Conservation (phyloP, 2,113 vertebrate species). For the Peromyscus leucopus region DNA sequence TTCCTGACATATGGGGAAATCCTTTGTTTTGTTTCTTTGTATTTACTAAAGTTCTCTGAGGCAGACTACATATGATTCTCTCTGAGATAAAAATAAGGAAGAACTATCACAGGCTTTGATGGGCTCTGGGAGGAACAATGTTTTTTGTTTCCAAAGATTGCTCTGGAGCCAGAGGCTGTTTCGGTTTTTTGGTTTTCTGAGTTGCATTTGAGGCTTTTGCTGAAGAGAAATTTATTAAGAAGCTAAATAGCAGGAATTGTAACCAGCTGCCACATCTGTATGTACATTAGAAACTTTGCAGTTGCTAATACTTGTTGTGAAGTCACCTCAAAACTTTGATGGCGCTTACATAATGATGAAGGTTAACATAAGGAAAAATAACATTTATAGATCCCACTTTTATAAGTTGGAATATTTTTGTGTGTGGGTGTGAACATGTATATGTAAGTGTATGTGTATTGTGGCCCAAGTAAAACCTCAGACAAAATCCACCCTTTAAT, state of each 20-base stretch:
- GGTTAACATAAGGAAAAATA: background rate
- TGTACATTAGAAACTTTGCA: background rate
- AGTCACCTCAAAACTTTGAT: conserved; percentile 19
- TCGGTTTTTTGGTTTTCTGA: conserved; percentile 20
- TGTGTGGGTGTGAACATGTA: too few relatives aligned
- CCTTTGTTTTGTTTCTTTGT: background rate
- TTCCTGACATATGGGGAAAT: background rate
- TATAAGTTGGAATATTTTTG: background rate
- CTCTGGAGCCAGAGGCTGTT: background rate
- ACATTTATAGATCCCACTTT: background rate
- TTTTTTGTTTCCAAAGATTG: background rate
- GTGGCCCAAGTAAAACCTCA: background rate
- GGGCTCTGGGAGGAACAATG: background rate
- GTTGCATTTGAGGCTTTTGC: background rate
- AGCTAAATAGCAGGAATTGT: background rate
- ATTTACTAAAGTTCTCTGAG: background rate
- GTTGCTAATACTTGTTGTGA: background rate
- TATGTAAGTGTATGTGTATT: background rate
- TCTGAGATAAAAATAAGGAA: background rate
- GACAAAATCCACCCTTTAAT: background rate
- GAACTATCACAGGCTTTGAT: background rate
- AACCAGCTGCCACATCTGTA: background rate
- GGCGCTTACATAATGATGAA: background rate
- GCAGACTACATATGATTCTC: background rate
- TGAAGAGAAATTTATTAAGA: background rate